These are phyloP conservation scores for Mus minutoides DNA, from an alignment of 2,797 vertebrate genomes.

Conservation along the genomic window DNA sequence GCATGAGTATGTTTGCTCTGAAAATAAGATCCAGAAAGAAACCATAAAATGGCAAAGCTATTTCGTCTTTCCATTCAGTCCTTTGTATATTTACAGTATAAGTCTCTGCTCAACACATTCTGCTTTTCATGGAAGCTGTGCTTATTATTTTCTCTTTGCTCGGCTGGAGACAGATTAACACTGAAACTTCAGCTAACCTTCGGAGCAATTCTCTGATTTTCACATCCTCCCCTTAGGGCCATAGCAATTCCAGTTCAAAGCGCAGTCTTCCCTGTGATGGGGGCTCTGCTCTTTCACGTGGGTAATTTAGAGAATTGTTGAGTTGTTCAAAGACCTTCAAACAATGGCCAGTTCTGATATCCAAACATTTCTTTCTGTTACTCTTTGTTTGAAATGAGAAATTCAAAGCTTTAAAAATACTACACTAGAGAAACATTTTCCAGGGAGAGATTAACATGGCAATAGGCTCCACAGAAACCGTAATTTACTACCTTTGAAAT, in stretches of 20 bases:
- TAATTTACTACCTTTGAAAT: slow-evolving; percentile 68
- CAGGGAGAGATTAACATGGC: slow-evolving; percentile 40
- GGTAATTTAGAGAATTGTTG: slow-evolving; percentile 48
- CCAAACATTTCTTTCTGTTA: slow-evolving; percentile 49
- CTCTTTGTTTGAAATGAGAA: slow-evolving; percentile 64
- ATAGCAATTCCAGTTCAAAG: slow-evolving; percentile 4
- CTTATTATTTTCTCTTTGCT: slow-evolving; percentile 37
- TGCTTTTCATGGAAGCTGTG: neutral
- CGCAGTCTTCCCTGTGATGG: neutral
- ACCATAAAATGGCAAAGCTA: neutral
- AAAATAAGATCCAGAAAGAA: slow-evolving; percentile 10
- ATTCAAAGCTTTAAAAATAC: slow-evolving; percentile 59
- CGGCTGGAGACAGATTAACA: slow-evolving; percentile 51
- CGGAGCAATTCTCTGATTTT: slow-evolving; percentile 59
- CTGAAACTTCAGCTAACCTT: slow-evolving; percentile 41
- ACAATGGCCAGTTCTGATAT: neutral
- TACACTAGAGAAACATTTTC: slow-evolving; percentile 5
- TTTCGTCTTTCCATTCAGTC: slow-evolving; percentile 13
- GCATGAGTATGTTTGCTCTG: neutral
- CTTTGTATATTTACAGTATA: neutral
- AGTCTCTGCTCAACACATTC: slow-evolving; percentile 39
- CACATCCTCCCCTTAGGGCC: neutral
- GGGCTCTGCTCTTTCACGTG: slow-evolving; percentile 52
- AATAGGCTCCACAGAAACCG: slow-evolving; percentile 27
- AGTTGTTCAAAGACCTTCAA: slow-evolving; percentile 51